phyloP scores from a whole-genome alignment of 2,113 vertebrate genomes.

The Tringa solitaria region DNA sequence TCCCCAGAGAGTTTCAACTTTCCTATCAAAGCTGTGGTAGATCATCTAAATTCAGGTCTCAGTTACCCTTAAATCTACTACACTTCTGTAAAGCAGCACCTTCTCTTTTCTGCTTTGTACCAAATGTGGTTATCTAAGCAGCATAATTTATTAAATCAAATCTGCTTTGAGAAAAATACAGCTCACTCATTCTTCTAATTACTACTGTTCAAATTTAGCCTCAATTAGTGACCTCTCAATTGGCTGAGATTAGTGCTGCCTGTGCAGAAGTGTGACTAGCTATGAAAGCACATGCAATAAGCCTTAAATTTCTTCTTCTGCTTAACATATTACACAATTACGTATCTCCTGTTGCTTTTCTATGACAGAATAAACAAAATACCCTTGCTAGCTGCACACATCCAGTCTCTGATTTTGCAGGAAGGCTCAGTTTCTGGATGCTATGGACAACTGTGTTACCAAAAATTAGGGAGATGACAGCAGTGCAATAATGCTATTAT shows the following conservation, averaged over 20 bases:
- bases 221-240: slow-evolving; percentile 5
- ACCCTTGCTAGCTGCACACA: not conserved
- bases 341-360: not conserved
- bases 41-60: not conserved
- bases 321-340: not conserved
- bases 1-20: not conserved
- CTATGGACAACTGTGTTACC: accelerated
- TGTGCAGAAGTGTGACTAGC: not conserved
- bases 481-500: not conserved
- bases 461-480: not conserved
- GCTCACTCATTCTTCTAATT: slow-evolving; percentile 27
- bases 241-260: slow-evolving; percentile 24
- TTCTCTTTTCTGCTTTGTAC: not conserved
- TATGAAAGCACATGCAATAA: not conserved
- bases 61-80: not conserved
- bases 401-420: not conserved
- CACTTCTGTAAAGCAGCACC: not conserved
- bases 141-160: slow-evolving; percentile 32
- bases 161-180: slow-evolving; percentile 6
- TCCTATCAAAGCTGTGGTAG: not conserved
- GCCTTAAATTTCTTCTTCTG: not conserved
- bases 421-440: not conserved
- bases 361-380: not conserved
- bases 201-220: not conserved
- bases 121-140: not conserved